Base-by-base conservation (phyloP, 1,140 invertebrate species). In the Cherax destructor region DNA sequence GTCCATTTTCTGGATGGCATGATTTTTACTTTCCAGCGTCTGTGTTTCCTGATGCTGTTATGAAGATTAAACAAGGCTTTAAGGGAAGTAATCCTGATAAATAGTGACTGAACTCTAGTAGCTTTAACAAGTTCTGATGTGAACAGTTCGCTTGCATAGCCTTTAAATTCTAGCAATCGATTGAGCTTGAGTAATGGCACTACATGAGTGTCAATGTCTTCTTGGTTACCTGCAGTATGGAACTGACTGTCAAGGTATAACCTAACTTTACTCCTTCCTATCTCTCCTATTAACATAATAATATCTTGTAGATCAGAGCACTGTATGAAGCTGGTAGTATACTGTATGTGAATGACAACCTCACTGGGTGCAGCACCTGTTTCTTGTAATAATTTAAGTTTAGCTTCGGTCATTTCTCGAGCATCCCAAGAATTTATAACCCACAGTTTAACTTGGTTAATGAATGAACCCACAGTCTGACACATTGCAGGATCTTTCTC, bases 1-100 rank as follows among this genome's bases (percentile, higher is more conserved):
- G 74, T 24, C 88, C 88, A 91, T 21, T 77, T 72, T 16, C 74
- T 79, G 11, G 74, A 79, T n/a, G 88, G 72, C 83, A 61, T 86
- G 18, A 91, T 21, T 18, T 24, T 59, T 16, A n/a, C 59, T 52
- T 91, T 91, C 83, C 76, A 79, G 16, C 50, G 76, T 50, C 83
- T 85, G 74, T 91, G 88, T 21, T 84, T 91, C 61, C 72, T 77
- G 16, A 80, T 52, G 59, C 88, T 91, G 3, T 0, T 7, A n/a
- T 69, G 16, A 47, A 91, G 41, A 0, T 79, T 21, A 16, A 18
- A 18, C 52, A 91, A 83, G 24, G 88, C 83, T 65, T 91, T 52
- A 24, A 91, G 10, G n/a, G 56, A 65, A 50, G 88, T 78, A 1
- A 91, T 52, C 56, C 88, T 80, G 13, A 91, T 79, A 52, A 59